Evolutionary conservation across 2,888 invertebrate species (phyloP), one percentile per base, ranked within the genome.

Genomic region (Meandrusa payeni): DNA sequence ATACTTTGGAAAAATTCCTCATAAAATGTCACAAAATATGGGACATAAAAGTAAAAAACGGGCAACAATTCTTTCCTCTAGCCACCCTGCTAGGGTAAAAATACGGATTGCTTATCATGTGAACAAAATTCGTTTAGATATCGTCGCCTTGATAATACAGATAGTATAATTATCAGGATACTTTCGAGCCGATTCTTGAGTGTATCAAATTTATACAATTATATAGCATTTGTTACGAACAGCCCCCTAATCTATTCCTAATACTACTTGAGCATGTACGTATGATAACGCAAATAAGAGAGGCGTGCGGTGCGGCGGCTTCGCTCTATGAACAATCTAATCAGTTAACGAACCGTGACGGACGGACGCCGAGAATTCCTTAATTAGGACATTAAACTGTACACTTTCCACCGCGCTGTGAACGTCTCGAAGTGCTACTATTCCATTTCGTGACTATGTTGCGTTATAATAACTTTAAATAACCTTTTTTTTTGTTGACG

Each of bases 361-460:
- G 57, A 52, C 54, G 54, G 51, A 58, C 58, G 61, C 54, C 55
- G 53, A 62, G 62, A 62, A 69, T 69, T 57, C 64, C 57, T 61
- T 71, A 64, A 71, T 68, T 66, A 69, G 66, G 56, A 61, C 57
- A 60, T 64, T 61, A 63, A 59, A 51, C 28, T 52, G 48, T 51
- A 51, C 41, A 50, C 41, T 46, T 46, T 48, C 39, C 51, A 55
- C 47, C 37, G 46, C 39, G 47, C 24, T 39, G 48, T 63, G 51
- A 56, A 52, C n/a, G n/a, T 13, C 20, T 31, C 15, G 7, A 28
- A 20, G 11, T 22, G 2, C 17, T 12, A 7, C 28, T 32, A 32
- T 32, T 26, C 23, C 17, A 31, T 37, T 29, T 29, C 4, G 26
- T 19, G 19, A 20, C 12, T 5, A 19, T 10, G 36, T 6, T 15